Evolutionary conservation across 2,888 invertebrate species (phyloP).

Genomic region (Luperina nickerlii): DNA sequence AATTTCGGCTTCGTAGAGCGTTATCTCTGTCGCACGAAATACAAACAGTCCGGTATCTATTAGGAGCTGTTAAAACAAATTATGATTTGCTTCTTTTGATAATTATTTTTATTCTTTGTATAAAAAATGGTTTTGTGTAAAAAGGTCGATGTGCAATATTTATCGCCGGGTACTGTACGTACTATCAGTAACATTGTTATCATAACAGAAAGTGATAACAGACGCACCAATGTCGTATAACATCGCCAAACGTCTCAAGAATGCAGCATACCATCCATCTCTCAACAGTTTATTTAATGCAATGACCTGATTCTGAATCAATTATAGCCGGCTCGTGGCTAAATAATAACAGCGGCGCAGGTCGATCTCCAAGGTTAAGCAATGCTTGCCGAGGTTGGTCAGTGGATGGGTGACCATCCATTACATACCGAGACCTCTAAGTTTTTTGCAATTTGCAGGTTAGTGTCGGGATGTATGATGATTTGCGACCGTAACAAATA

Average conservation of each 20-base stretch:
- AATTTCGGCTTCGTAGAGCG: too few relatives aligned
- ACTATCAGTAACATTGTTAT: not conserved
- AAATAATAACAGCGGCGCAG: not conserved
- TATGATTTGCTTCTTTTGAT: too few relatives aligned
- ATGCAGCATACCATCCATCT: conserved; percentile 30
- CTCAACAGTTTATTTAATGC: conserved; percentile 37
- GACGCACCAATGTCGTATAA: conserved; percentile 14
- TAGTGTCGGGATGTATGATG: too few relatives aligned
- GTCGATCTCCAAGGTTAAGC: not conserved
- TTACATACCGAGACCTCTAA: not conserved
- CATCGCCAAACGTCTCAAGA: conserved; percentile 17
- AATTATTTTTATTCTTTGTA: too few relatives aligned
- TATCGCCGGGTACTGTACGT: too few relatives aligned
- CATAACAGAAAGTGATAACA: not conserved
- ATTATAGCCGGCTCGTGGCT: conserved; percentile 22
- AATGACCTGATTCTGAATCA: conserved; percentile 49
- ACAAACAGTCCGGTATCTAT: too few relatives aligned
- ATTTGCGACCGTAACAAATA: too few relatives aligned
- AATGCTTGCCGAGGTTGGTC: not conserved
- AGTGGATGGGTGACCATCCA: not conserved
- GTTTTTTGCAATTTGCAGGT: too few relatives aligned
- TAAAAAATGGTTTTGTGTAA: too few relatives aligned
- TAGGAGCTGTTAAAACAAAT: too few relatives aligned
- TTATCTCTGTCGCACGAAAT: too few relatives aligned
- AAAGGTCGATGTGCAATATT: too few relatives aligned